These are phyloP conservation scores for Allolobophora icterica DNA, from an alignment of 2,888 invertebrate species.

Conservation along the genomic window DNA sequence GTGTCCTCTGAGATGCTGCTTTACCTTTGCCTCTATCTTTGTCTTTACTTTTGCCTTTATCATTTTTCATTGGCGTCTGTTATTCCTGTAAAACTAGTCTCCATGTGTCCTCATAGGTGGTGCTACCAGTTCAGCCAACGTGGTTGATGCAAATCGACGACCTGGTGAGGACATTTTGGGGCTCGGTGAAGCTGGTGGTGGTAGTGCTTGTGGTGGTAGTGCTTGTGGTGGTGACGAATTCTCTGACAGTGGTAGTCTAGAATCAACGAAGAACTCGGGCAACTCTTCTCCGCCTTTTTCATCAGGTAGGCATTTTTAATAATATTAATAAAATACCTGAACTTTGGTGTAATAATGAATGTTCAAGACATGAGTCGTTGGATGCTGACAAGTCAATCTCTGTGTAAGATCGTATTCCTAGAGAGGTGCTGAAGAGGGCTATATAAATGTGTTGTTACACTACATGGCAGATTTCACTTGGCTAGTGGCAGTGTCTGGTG, in stretches of 20 bases:
- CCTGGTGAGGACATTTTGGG: not conserved
- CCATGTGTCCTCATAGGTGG: not conserved
- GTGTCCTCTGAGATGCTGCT: too few species aligned
- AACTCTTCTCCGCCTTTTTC: conserved; percentile 2
- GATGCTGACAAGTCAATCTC: too few species aligned
- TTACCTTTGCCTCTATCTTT: too few species aligned
- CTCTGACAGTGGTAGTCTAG: not conserved
- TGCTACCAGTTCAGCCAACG: not conserved
- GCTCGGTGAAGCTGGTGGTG: not conserved
- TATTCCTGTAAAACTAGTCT: not conserved
- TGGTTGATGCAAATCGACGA: not conserved
- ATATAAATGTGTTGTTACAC: too few species aligned
- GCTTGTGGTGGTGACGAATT: not conserved
- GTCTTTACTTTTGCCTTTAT: not conserved
- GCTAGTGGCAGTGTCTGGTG: too few species aligned
- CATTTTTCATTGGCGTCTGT: not conserved
- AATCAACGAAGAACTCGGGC: not conserved
- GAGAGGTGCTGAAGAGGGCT: too few species aligned
- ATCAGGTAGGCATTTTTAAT: not conserved
- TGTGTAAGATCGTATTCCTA: too few species aligned
- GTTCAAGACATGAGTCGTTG: too few species aligned
- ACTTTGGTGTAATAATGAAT: too few species aligned
- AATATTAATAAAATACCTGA: too few species aligned
- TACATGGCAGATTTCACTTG: too few species aligned
- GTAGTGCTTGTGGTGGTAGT: not conserved